Base-by-base conservation (phyloP, 2,113 vertebrate species). In the Rhegmatorhina hoffmannsi region DNA sequence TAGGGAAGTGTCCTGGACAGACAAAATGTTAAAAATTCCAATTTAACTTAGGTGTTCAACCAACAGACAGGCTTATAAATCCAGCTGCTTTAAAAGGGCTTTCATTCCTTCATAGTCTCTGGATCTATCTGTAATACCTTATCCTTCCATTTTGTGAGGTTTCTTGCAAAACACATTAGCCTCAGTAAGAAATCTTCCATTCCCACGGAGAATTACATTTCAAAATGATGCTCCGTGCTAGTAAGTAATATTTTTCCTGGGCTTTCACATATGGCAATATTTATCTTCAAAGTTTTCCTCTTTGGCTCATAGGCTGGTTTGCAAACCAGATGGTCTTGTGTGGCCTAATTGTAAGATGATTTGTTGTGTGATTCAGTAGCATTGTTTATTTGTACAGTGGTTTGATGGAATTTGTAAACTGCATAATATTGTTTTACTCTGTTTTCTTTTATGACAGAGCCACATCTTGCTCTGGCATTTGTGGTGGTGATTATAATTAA, bases 341-440 rank as follows among this genome's bases (percentile, higher is more conserved):
- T 98, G 98, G 98, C 98, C 98, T 97, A 97, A 97, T 98, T 98
- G 96, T 96, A 95, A 96, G 97, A 98, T 96, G 98, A 97, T 98
- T 97, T 98, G 97, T 98, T 98, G 98, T 98, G 98, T 98, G 98
- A 98, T 98, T 98, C 98, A 96, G 98, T 98, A 98, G 98, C 97
- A 96, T 97, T 98, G 97, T 98, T 98, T 98, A 97, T 98, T 98
- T 98, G 97, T 97, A 96, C 97, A 97, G 98, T 97, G 98, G 98
- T 98, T 97, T 95, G 52, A 93, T 97, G 97, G 98, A 98, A 98
- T 98, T 97, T 97, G 97, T 98, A 98, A 98, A 98, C 97, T 97
- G 94, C 95, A 98, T 97, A 98, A 98, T 97, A 97, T 98, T 98
- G 95, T 97, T 97, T 97, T 96, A 97, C 96, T 97, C 92, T 95